Conservation (phyloP, 2,888 invertebrate genomes). For the Trissoscelio sp. region DNA sequence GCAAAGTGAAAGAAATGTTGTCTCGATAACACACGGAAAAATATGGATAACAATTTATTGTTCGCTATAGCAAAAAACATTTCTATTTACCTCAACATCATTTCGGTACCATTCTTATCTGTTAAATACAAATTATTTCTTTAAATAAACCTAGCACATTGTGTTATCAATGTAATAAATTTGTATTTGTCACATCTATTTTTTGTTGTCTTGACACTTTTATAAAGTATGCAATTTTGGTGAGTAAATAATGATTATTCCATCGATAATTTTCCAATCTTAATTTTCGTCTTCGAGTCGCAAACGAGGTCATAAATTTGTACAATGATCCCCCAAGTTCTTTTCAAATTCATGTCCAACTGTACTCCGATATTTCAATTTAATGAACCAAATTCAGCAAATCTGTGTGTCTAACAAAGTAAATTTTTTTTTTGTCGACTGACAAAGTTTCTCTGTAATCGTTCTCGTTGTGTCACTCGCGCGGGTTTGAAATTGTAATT, state of each 20-base stretch:
- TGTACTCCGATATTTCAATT: slow-evolving; percentile 18
- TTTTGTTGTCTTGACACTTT: too few relatives aligned
- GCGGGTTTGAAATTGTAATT: slow-evolving; percentile 28
- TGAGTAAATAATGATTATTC: not conserved
- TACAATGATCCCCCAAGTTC: not conserved
- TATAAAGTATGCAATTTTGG: not conserved
- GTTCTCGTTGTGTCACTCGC: not conserved
- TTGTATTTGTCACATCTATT: too few relatives aligned
- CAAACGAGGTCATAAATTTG: slow-evolving; percentile 13
- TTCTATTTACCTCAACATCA: too few relatives aligned
- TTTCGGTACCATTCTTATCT: too few relatives aligned
- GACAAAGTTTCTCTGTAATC: slow-evolving; percentile 18
- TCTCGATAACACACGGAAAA: too few relatives aligned
- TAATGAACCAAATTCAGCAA: slow-evolving; percentile 19
- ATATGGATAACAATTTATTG: too few relatives aligned
- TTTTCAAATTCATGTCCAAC: not conserved
- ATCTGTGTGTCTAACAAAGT: slow-evolving; percentile 3
- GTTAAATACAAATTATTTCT: too few relatives aligned
- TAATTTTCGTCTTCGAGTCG: not conserved
- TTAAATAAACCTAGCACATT: too few relatives aligned
- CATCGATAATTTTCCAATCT: not conserved
- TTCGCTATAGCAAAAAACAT: too few relatives aligned
- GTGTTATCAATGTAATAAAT: too few relatives aligned
- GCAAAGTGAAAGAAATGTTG: slow-evolving; percentile 11
- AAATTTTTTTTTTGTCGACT: slow-evolving; percentile 15